phyloP scores from a whole-genome alignment of 2,888 invertebrate species.

The Abscondita cerata region DNA sequence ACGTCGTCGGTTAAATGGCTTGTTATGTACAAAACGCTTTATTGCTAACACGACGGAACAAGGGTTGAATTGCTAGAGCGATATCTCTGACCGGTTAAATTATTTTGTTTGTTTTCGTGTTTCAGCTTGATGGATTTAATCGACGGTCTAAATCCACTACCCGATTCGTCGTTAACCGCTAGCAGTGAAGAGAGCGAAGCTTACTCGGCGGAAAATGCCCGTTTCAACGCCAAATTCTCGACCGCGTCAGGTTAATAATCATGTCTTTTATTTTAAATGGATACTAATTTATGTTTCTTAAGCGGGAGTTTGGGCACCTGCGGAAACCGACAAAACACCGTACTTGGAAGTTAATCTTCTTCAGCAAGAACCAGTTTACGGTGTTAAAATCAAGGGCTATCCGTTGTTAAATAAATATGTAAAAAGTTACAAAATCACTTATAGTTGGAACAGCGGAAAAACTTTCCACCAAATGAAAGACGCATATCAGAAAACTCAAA shows the following conservation, averaged over 20 bases:
- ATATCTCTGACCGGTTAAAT: too few species aligned
- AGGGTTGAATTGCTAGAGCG: too few species aligned
- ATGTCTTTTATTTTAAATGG: too few species aligned
- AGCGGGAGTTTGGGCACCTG: constrained; percentile 76
- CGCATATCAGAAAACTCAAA: constrained; percentile 59
- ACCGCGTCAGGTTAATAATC: neutral
- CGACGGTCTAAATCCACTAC: neutral
- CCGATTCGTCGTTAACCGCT: neutral
- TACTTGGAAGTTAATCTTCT: constrained; percentile 71
- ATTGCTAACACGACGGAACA: too few species aligned
- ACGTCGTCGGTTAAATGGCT: too few species aligned
- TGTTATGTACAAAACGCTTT: too few species aligned
- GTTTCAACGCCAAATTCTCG: neutral
- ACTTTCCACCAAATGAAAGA: constrained; percentile 67
- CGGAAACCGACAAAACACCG: constrained; percentile 65
- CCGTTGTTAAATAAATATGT: constrained; percentile 74
- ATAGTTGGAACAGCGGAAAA: constrained; percentile 69
- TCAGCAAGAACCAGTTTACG: constrained; percentile 73
- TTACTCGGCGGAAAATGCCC: neutral
- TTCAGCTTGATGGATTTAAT: neutral
- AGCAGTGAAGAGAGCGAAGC: neutral
- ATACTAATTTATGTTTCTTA: neutral
- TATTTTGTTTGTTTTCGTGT: neutral
- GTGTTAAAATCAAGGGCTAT: constrained; percentile 75
- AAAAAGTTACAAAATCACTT: constrained; percentile 77